Evolutionary conservation across 2,797 vertebrate genomes (phyloP), one percentile per base, ranked within the genome.

Genomic region (Enteromius afrohamiltoni): DNA sequence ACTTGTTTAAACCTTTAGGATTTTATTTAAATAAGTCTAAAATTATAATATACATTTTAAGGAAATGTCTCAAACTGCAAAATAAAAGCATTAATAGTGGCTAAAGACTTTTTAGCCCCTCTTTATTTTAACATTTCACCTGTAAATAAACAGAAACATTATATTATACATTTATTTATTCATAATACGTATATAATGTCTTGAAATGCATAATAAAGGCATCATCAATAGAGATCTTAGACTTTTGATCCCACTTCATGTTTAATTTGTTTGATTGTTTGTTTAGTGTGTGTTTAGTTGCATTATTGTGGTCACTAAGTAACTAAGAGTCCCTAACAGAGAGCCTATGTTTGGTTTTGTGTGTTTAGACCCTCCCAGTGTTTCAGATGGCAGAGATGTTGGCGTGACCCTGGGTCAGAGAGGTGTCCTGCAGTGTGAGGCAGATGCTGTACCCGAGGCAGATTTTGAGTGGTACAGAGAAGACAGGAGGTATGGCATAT

Each of bases 401-500:
- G 97, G 98, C 0, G 97, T 96, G 79, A 96, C 97, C 0, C 93
- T 97, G 80, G 97, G 98, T 86, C 97, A 98, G 89, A 96, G 93
- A 84, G 98, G 97, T 67, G 95, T 94, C 86, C 92, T 99, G 88
- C 96, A 96, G 90, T 99, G 98, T n/a, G 96, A 98, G 89, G 97
- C 96, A 0, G 96, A 97, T 0, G 97, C 97, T 0, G 96, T 98
- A 67, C 98, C 98, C 0, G 92, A 94, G 88, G 97, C 97, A 0
- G 96, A 97, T 51, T 98, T 99, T 71, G 96, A 99, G 93, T 99
- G 98, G 98, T 99, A 97, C 91, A 97, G 97, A 92, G 97, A 98
- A 86, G 97, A 99, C 81, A 96, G 95, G 93, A 97, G 97, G 98
- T 98, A 93, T 83, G 77, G 62, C 49, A 74, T 7, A 13, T 21